Evolutionary conservation across 2,113 vertebrate species (phyloP), one percentile per base, ranked within the genome.

Genomic region (Aldabrachelys gigantea): DNA sequence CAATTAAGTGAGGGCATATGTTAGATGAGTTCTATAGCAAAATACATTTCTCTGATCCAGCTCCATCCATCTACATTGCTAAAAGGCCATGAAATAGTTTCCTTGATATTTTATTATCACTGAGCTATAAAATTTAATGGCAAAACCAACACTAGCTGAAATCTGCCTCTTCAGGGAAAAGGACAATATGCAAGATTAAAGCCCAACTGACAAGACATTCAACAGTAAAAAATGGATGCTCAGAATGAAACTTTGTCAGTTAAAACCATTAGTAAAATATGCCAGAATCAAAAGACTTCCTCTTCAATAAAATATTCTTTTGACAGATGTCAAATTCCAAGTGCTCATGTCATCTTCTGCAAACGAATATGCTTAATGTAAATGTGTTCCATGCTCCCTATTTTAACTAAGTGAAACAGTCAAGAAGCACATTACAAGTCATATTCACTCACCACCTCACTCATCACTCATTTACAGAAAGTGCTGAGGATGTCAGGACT

Each of bases 271-370:
- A 96, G 85, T 76, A 86, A 98, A 97, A 96, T 96, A 96, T 79
- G 89, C 86, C 91, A 95, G 96, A 98, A 98, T 89, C 95, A 97
- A 97, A 98, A 38, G 89, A 31, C 91, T 97, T 96, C 84, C 27
- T 79, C 94, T 98, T 97, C 92, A 96, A 95, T 92, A 97, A 97
- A 97, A 97, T 87, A 93, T 81, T 89, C 82, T 92, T 98, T 96
- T 86, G 62, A 97, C 97, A 97, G 97, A 96, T 97, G 97, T 98
- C 98, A 98, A 93, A 97, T 95, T 97, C 93, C 84, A 93, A 97
- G 95, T 92, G 80, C 91, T 96, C 88, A 95, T 98, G 97, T 98
- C 92, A 96, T 94, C 91, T 89, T 97, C 96, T 94, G 85, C 86
- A 96, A 95, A 84, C 95, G 52, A 84, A 95, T 92, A 76, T 90